phyloP scores from a whole-genome alignment of 1,140 invertebrate genomes.

The Drosophila sucinea region DNA sequence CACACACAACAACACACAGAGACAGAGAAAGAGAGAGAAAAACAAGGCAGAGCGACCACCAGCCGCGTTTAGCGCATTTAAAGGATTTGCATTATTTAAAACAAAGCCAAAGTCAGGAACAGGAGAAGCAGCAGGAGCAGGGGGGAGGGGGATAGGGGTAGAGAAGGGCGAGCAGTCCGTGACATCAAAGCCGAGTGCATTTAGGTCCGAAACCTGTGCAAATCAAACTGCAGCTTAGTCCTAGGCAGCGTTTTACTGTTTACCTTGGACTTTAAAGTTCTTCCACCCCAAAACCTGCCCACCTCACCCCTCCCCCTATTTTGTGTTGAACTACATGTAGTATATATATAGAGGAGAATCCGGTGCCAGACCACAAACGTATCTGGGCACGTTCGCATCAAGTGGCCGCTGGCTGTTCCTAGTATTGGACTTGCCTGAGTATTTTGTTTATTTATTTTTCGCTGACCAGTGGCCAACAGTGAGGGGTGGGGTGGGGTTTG shows the following conservation, averaged over 20 bases:
- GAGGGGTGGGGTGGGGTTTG: background rate
- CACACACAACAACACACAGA: background rate
- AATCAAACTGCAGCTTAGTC: conserved; percentile 69
- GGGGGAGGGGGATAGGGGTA: background rate
- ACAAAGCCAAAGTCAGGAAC: conserved; percentile 39
- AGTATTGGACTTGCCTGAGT: conserved; percentile 21
- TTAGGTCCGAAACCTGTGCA: conserved; percentile 37
- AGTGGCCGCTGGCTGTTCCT: conserved; percentile 32
- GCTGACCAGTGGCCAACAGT: conserved; percentile 28
- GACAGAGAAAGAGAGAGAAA: background rate
- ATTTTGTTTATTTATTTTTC: conserved; percentile 72
- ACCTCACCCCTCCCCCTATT: background rate
- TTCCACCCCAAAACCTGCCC: background rate
- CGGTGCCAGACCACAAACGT: conserved; percentile 39
- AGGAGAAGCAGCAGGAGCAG: background rate
- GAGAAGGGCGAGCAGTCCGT: conserved; percentile 18
- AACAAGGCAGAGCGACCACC: conserved; percentile 15
- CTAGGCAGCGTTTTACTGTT: conserved; percentile 30
- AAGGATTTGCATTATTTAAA: conserved; percentile 77
- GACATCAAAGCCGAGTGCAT: conserved; percentile 56
- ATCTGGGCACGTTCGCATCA: conserved; percentile 63
- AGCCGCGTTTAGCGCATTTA: conserved; percentile 73
- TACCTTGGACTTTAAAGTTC: conserved; percentile 37
- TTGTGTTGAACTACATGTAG: background rate
- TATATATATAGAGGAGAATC: conserved; percentile 23